Conservation (phyloP, 1,140 invertebrate genomes). For the Zaprionus inermis region DNA sequence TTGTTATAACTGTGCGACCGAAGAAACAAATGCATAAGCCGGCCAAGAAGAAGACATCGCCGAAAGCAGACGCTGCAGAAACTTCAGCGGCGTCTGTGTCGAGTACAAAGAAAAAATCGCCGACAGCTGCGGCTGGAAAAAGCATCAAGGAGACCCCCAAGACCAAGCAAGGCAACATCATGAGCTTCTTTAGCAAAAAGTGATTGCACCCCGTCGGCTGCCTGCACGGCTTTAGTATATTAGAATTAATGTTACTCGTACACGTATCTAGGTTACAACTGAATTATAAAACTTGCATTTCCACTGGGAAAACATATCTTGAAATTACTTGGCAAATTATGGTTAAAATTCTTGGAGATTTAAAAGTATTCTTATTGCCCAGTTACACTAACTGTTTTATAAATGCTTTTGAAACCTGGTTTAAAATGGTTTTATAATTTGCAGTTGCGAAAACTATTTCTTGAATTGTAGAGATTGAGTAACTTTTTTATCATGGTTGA, state of each 20-base stretch:
- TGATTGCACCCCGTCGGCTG: slow-evolving; percentile 11
- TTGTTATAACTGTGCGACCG: slow-evolving; percentile 74
- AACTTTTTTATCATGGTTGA: too few relatives aligned
- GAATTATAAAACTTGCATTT: background rate
- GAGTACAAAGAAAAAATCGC: slow-evolving; percentile 59
- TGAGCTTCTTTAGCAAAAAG: slow-evolving; percentile 77
- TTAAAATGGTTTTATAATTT: too few relatives aligned
- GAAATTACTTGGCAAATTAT: background rate
- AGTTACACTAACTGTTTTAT: too few relatives aligned
- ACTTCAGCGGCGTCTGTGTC: slow-evolving; percentile 10
- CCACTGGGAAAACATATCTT: background rate
- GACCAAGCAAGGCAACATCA: slow-evolving; percentile 74
- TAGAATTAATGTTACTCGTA: slow-evolving; percentile 2
- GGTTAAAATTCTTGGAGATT: background rate
- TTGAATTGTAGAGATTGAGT: too few relatives aligned
- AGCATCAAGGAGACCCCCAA: slow-evolving; percentile 51
- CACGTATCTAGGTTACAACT: slow-evolving; percentile 1
- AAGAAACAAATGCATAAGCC: slow-evolving; percentile 40
- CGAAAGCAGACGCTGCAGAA: slow-evolving; percentile 21
- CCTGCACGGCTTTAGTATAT: slow-evolving; percentile 1
- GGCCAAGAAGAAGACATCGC: slow-evolving; percentile 44
- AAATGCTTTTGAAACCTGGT: too few relatives aligned
- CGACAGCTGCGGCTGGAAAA: slow-evolving; percentile 49
- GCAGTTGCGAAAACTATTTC: too few relatives aligned
- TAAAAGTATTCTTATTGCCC: background rate